Conservation (phyloP, 2,113 vertebrate genomes). For the Diphyllodes magnificus region DNA sequence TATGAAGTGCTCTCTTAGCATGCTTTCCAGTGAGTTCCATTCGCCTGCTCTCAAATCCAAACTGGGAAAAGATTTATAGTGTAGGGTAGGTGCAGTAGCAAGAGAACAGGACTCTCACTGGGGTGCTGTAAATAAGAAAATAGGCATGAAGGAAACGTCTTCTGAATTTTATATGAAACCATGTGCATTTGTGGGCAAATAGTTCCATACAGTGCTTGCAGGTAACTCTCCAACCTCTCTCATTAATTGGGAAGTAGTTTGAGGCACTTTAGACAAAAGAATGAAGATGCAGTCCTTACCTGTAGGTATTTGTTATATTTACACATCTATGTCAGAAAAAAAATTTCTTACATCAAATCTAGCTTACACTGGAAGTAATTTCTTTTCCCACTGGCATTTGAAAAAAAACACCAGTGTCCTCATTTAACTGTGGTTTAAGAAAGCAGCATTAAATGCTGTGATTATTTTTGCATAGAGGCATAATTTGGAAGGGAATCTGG, state of each 20-base stretch:
- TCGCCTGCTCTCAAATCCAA: neutral
- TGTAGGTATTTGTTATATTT: neutral
- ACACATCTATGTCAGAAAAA: neutral
- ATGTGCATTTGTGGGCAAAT: neutral
- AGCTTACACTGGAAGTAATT: neutral
- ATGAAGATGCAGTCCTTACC: neutral
- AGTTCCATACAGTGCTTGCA: neutral
- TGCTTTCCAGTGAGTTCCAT: neutral
- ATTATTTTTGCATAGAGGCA: neutral
- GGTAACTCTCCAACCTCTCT: neutral
- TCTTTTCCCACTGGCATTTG: neutral
- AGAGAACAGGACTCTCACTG: neutral
- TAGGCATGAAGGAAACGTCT: neutral
- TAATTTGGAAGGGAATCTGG: neutral
- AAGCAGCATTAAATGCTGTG: neutral
- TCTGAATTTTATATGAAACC: neutral
- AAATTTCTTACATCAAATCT: neutral
- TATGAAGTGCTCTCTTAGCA: neutral
- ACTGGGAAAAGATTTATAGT: neutral
- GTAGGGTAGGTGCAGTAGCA: neutral
- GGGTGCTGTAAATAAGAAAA: neutral
- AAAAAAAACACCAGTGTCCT: fast-evolving
- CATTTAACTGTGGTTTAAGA: neutral
- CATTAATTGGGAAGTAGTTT: neutral
- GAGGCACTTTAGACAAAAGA: neutral